Base-by-base conservation (phyloP, 2,797 vertebrate genomes). In the Rallus crepitans region DNA sequence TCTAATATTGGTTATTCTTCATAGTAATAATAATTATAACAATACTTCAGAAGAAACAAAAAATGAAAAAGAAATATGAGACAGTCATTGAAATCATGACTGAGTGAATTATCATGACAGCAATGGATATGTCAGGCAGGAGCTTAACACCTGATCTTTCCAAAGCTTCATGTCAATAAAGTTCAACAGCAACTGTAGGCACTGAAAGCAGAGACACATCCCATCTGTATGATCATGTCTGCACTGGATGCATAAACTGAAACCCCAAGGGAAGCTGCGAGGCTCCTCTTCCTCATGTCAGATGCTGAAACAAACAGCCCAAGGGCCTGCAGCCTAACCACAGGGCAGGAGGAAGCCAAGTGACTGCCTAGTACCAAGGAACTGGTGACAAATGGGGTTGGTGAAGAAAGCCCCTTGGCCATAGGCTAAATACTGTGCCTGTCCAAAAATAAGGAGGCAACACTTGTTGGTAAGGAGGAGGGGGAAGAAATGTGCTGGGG, bases 181-280 rank as follows among this genome's bases (percentile, higher is more conserved):
- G 65, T 85, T 91, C 64, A 68, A 56, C 42, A 82, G 76, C 40
- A 57, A 94, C 42, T 66, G 55, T 18, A 87, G 40, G 75, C 80
- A 84, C 63, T 93, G 91, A 94, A 85, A 93, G 57, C n/a, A 81
- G 68, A 81, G 55, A 60, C n/a, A 77, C 48, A 21, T 90, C 85
- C 68, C 71, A 68, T 84, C 81, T 84, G 35, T 56, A 52, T 66
- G 82, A 69, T 70, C 59, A 25, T 30, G 59, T 72, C 86, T 87
- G 59, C 66, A 69, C 66, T 72, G 17, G 14, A 65, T 47, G n/a
- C 40, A 75, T 27, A 65, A 82, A 35, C 57, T 59, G 50, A 90
- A 82, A 50, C 6, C 31, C 80, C 56, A 17, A 12, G 47, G 75
- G 60, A 92, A 30, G 19, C 40, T 37, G 35, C 47, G 59, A 82